Evolutionary conservation across 2,797 vertebrate genomes (phyloP).

Genomic region (Enteromius paludinosus): DNA sequence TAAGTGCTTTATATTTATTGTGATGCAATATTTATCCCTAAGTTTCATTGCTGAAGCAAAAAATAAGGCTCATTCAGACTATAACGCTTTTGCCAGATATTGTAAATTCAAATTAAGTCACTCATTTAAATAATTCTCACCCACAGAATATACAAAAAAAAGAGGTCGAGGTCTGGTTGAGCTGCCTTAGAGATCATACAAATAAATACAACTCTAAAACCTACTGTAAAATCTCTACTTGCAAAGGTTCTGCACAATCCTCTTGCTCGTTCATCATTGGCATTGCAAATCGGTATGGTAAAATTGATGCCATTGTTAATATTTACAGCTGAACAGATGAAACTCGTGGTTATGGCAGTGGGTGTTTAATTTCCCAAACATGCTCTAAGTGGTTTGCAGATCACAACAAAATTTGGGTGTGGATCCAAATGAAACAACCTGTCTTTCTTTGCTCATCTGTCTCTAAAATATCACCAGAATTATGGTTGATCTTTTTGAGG

Average conservation of each 20-base stretch:
- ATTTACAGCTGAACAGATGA: neutral
- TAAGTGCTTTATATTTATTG: neutral
- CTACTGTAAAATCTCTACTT: neutral
- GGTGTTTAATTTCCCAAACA: neutral
- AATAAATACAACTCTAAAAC: neutral
- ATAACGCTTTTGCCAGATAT: neutral
- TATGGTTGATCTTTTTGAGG: neutral
- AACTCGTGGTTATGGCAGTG: neutral
- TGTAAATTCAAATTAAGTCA: neutral
- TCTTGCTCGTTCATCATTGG: neutral
- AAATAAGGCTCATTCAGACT: neutral
- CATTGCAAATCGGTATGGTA: neutral
- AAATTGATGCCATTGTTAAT: neutral
- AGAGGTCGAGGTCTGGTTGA: neutral
- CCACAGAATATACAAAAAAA: neutral
- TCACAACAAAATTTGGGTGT: neutral
- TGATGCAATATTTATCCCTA: neutral
- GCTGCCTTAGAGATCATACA: neutral
- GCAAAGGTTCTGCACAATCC: neutral
- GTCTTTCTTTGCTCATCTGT: neutral
- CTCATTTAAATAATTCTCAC: neutral
- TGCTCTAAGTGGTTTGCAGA: too few relatives aligned
- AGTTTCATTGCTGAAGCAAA: neutral
- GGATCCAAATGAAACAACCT: neutral
- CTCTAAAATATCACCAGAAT: conserved; percentile 1